Evolutionary conservation across 2,113 vertebrate genomes (phyloP).

Genomic region (Microtus pennsylvanicus): DNA sequence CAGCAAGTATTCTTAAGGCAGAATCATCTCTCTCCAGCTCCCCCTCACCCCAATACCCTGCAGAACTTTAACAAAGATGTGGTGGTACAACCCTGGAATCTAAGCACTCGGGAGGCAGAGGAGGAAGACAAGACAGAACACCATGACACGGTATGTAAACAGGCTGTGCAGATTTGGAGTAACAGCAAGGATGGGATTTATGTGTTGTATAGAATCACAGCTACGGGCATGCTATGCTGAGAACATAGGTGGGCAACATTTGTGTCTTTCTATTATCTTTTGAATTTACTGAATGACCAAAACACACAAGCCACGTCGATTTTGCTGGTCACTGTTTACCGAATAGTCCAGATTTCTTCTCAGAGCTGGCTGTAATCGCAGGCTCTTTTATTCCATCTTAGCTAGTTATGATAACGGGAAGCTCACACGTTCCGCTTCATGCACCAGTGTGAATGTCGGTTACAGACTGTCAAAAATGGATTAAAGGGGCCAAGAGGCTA

Average conservation of each 20-base stretch:
- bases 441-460: not conserved
- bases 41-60: too few species aligned
- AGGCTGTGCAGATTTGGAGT: not conserved
- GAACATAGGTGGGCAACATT: not conserved
- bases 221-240: too few species aligned
- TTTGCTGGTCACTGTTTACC: not conserved
- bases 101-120: not conserved
- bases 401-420: not conserved
- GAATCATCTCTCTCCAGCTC: not conserved
- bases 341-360: not conserved
- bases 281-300: not conserved
- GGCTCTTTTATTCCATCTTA: not conserved
- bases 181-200: not conserved
- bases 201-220: not conserved
- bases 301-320: not conserved
- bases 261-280: not conserved
- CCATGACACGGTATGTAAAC: too few species aligned
- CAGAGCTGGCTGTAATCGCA: too few species aligned
- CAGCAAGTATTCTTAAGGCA: not conserved
- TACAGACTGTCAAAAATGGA: not conserved
- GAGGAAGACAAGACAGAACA: not conserved
- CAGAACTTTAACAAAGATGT: not conserved
- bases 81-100: not conserved
- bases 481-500: not conserved
- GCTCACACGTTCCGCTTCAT: not conserved